Base-by-base conservation (phyloP, 2,113 vertebrate genomes). In the Ahaetulla prasina region DNA sequence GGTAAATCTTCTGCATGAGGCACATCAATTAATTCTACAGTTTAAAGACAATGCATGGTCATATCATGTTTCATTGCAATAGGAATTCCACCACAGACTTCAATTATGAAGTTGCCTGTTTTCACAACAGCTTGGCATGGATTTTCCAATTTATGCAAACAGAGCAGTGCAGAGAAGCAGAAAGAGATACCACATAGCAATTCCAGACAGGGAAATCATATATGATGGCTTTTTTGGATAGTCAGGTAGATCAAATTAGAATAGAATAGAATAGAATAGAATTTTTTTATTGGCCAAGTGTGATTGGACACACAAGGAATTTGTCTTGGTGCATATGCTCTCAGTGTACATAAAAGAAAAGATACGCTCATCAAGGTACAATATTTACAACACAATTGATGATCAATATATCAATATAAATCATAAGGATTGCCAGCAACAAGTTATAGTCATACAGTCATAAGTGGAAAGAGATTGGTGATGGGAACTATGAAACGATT, bases 141-240 rank as follows among this genome's bases (percentile, higher is more conserved):
- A 74, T 88, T 92, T 74, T 88, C 8, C 91, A 88, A 92, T 89
- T 89, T 89, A 89, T 50, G 88, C 88, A 92, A 92, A 45, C 88
- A 92, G 47, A 60, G 53, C 88, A 92, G 47, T 30, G 8, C 57
- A 88, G n/a, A 74, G 86, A 68, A 54, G 54, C 68, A 89, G 43
- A 85, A n/a, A 92, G 87, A 89, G 74, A 89, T 85, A 88, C 35
- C 63, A 43, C 57, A 92, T 43, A 60, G 90, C 86, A 74, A 92
- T 92, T 88, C 50, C 57, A 89, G 43, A 60, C 39, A 39, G 63
- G 25, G 52, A 85, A 89, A 85, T 89, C 53, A 89, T 43, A 89
- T 84, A 85, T 68, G 85, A 60, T 88, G 47, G 49, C 50, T 89
- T 89, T 39, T 57, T 74, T 89, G 45, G 55, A n/a, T 84, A 39